Conservation (phyloP, 2,888 invertebrate species). For the Bombyx huttoni region DNA sequence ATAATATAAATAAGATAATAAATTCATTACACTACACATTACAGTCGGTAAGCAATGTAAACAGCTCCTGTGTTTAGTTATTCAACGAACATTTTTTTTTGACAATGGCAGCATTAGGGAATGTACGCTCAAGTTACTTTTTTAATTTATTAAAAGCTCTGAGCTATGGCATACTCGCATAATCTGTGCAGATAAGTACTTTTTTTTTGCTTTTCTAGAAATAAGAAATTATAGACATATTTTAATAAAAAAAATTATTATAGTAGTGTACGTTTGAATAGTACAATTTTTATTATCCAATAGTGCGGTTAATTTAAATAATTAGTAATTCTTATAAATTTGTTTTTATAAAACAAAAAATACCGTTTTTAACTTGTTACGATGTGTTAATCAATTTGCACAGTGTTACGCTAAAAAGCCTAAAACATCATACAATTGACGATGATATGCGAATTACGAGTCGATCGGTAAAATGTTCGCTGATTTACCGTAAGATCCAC, state of each 20-base stretch:
- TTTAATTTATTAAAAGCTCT: too few species aligned
- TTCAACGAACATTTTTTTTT: slow-evolving; percentile 27
- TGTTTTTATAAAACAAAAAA: neutral
- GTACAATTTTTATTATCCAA: too few species aligned
- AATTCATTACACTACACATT: slow-evolving; percentile 44
- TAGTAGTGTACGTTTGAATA: too few species aligned
- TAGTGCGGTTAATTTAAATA: neutral
- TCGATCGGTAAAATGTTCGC: slow-evolving; percentile 12
- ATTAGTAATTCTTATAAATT: too few species aligned
- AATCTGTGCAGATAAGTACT: too few species aligned
- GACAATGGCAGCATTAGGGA: neutral
- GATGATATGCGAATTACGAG: neutral
- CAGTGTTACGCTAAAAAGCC: neutral
- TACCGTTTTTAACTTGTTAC: neutral
- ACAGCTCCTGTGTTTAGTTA: slow-evolving; percentile 15
- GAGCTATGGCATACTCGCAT: too few species aligned
- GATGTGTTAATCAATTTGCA: neutral
- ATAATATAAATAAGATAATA: slow-evolving; percentile 52
- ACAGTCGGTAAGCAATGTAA: slow-evolving; percentile 45
- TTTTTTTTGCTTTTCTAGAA: too few species aligned
- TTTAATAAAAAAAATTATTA: too few species aligned
- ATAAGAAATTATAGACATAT: too few species aligned
- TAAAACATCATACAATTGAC: neutral
- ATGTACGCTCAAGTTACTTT: too few species aligned
- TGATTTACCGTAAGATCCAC: slow-evolving; percentile 9